These are phyloP conservation scores for Mactra quadrangularis DNA, from an alignment of 1,140 invertebrate genomes.

Conservation along the genomic window DNA sequence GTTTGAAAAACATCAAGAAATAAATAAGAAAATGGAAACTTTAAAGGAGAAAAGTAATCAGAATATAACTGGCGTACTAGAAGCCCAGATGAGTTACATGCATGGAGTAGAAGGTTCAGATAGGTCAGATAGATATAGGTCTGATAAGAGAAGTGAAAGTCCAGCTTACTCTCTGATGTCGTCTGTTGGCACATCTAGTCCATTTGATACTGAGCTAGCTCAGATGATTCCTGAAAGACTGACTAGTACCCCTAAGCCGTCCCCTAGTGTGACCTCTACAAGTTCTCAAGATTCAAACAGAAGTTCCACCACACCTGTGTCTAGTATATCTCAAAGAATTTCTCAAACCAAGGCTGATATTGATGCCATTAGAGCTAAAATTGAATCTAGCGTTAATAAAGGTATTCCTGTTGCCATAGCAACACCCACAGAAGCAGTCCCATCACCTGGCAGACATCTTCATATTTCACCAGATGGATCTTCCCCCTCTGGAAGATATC, in stretches of 20 bases:
- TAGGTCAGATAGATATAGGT: not conserved
- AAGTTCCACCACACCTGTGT: not conserved
- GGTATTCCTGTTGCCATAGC: not conserved
- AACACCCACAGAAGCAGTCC: not conserved
- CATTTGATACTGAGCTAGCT: not conserved
- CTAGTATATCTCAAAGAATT: slow-evolving; percentile 38
- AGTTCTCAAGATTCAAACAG: not conserved
- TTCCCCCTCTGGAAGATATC: slow-evolving; percentile 11
- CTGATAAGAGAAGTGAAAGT: not conserved
- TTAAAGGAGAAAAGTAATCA: slow-evolving; percentile 41
- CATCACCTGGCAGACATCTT: slow-evolving; percentile 1
- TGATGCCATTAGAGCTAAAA: slow-evolving; percentile 51
- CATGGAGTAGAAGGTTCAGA: not conserved
- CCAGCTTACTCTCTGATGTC: not conserved
- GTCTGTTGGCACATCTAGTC: not conserved
- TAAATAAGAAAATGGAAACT: slow-evolving; percentile 46
- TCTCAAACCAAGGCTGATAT: slow-evolving; percentile 51
- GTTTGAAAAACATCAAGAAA: slow-evolving; percentile 47
- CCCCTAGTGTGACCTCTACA: not conserved
- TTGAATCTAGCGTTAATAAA: slow-evolving; percentile 39
- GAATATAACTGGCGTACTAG: slow-evolving; percentile 47
- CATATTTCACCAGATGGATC: not conserved
- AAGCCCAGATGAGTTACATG: slow-evolving; percentile 6
- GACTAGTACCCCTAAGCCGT: not conserved
- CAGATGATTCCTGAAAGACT: slow-evolving; percentile 27